Evolutionary conservation across 2,113 vertebrate species (phyloP), one percentile per base, ranked within the genome.

Genomic region (Crotalus viridis): DNA sequence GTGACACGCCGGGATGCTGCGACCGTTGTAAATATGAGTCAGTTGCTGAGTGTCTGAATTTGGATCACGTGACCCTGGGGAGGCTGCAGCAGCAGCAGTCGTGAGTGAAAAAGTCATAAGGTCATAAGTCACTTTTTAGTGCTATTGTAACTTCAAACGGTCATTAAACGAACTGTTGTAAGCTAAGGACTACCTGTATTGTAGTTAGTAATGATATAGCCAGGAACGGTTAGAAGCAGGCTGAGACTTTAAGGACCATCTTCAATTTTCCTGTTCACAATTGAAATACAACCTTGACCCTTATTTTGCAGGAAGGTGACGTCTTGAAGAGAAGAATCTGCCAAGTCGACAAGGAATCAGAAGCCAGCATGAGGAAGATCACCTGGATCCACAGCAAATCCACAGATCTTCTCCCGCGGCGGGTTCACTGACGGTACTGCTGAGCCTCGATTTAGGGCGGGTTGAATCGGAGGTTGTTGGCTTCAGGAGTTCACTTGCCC

Each of bases 281-380:
- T 19, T 52, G 24, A 33, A 24, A 33, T 22, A 39, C 24, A 55
- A 59, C 19, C 3, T 88, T 0, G 22, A 64, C 85, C 86, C 19
- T 56, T 91, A 46, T 33, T 94, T 56, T 92, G 9, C 61, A 7
- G 95, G 94, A 94, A 90, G 87, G 64, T 48, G 91, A 43, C 54
- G 10, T 15, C 15, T 48, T 93, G 91, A 59, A 7, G 10, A 46
- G 43, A 64, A 85, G 33, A 1, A 0, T 69, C n/a, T 64, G 89
- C 19, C 61, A 0, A 1, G 28, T 0, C 51, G 7, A 55, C 48
- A 88, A 33, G 24, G 13, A 28, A 26, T 85, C 0, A 28, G 6
- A 15, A 21, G 85, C 51, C 10, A 24, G 69, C 69, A 95, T 96
- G 95, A 92, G 24, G 3, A 85, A 4, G 85, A 17, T 92, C 91